A percentile compares a stretch with the other conserved stretches of the same genome.
These are phyloP conservation scores for Calcarius lapponicus DNA, from an alignment of 2,797 vertebrate species.

Conservation along the genomic window DNA sequence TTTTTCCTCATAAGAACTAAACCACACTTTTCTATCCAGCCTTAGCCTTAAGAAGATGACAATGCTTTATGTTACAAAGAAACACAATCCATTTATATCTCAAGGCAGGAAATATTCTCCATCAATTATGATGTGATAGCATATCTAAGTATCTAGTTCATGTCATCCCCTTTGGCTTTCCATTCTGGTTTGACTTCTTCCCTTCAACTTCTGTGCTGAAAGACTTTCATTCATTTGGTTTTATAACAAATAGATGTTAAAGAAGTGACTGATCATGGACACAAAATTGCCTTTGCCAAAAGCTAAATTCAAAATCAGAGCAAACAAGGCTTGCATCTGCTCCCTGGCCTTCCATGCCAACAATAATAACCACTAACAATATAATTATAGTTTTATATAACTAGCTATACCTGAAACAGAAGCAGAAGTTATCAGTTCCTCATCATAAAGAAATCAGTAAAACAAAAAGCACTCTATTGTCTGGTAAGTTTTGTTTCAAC, in stretches of 20 bases:
- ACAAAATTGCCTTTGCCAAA: not conserved
- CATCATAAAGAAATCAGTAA: not conserved
- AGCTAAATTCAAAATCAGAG: slow-evolving; percentile 9
- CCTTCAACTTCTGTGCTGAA: not conserved
- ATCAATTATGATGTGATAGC: not conserved
- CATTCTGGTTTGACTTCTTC: not conserved
- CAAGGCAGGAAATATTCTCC: not conserved
- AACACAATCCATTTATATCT: not conserved
- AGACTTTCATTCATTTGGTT: not conserved
- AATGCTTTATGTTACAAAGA: not conserved
- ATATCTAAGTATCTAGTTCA: not conserved
- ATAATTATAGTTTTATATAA: not conserved
- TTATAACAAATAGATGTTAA: not conserved
- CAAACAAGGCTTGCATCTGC: slow-evolving; percentile 6
- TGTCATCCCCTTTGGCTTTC: not conserved
- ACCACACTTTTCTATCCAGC: not conserved
- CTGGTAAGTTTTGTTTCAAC: not conserved
- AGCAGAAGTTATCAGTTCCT: not conserved
- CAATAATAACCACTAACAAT: not conserved
- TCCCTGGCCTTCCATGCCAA: not conserved
- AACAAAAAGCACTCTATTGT: not conserved
- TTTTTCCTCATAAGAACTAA: not conserved
- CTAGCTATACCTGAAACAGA: not conserved
- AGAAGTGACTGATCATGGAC: not conserved
- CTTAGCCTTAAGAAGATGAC: not conserved